Evolutionary conservation across 1,140 invertebrate species (phyloP).

Genomic region (Drosophila equinoxialis): DNA sequence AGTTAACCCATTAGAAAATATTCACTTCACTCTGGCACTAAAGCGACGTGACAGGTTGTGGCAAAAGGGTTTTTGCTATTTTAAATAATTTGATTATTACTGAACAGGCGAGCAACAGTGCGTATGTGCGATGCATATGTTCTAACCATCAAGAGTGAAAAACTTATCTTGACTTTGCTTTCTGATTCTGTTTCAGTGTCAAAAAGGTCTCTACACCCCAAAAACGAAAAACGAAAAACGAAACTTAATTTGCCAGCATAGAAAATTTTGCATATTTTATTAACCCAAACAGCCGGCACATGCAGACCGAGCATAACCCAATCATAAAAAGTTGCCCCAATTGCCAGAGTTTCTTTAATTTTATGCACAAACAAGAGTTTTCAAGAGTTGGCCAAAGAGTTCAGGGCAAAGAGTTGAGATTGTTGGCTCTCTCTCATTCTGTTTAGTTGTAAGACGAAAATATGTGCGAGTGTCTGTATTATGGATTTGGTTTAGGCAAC

Average conservation of each 20-base stretch:
- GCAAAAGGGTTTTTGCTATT: constrained; percentile 56
- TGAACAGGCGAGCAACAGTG: constrained; percentile 40
- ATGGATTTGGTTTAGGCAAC: constrained; percentile 32
- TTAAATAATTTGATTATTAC: constrained; percentile 77
- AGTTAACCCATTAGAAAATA: constrained; percentile 54
- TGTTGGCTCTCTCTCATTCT: too few species aligned
- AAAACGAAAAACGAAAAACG: constrained; percentile 14
- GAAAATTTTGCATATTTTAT: constrained; percentile 77
- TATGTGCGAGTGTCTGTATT: constrained; percentile 26
- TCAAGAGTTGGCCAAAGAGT: constrained; percentile 46
- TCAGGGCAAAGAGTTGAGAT: constrained; percentile 2
- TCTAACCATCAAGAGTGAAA: constrained; percentile 26
- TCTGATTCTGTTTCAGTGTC: not conserved
- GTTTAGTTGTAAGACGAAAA: constrained; percentile 39
- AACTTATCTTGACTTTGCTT: constrained; percentile 2
- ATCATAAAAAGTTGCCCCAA: constrained; percentile 69
- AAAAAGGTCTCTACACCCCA: constrained; percentile 49
- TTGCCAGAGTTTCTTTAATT: constrained; percentile 58
- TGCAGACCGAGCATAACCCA: constrained; percentile 61
- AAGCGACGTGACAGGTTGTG: constrained; percentile 52
- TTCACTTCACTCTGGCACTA: not conserved
- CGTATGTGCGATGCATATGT: constrained; percentile 48
- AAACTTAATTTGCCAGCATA: constrained; percentile 72
- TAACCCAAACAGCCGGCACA: constrained; percentile 71
- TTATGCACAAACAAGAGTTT: constrained; percentile 75